Conservation (phyloP, 2,113 vertebrate genomes). For the Ageneiosus marmoratus region DNA sequence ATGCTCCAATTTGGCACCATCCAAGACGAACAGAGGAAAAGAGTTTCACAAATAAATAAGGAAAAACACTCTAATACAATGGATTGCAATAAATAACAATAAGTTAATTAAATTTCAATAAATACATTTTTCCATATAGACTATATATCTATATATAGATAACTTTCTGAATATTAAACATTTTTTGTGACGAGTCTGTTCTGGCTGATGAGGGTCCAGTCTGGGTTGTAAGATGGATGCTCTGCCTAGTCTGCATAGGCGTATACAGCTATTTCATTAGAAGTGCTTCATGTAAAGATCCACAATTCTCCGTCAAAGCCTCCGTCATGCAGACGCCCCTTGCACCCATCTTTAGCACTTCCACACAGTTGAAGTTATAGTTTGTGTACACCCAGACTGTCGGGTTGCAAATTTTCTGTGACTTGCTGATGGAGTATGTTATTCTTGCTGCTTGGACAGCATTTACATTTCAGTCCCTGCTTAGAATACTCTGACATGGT, state of each 20-base stretch:
- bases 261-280: background rate
- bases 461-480: slow-evolving; percentile 30
- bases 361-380: slow-evolving; percentile 11
- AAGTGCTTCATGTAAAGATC: slow-evolving; percentile 5
- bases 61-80: slow-evolving; percentile 81
- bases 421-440: slow-evolving; percentile 34
- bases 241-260: background rate
- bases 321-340: background rate
- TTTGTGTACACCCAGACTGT: slow-evolving; percentile 22
- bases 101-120: slow-evolving; percentile 98
- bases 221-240: background rate
- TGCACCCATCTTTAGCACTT: background rate
- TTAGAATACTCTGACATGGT: slow-evolving; percentile 17
- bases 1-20: slow-evolving; percentile 87
- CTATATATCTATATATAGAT: slow-evolving; percentile 48
- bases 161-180: slow-evolving; percentile 62
- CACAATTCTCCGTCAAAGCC: slow-evolving; percentile 4
- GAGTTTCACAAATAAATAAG: slow-evolving; percentile 86
- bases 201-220: slow-evolving; percentile 1
- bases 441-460: slow-evolving; percentile 19
- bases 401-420: slow-evolving; percentile 3
- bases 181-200: slow-evolving; percentile 43
- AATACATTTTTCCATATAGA: slow-evolving; percentile 87
- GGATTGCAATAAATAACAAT: slow-evolving; percentile 99
- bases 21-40: slow-evolving; percentile 76